Evolutionary conservation across 1,140 invertebrate species (phyloP), one percentile per base, ranked within the genome.

Genomic region (Oryzaephilus surinamensis): DNA sequence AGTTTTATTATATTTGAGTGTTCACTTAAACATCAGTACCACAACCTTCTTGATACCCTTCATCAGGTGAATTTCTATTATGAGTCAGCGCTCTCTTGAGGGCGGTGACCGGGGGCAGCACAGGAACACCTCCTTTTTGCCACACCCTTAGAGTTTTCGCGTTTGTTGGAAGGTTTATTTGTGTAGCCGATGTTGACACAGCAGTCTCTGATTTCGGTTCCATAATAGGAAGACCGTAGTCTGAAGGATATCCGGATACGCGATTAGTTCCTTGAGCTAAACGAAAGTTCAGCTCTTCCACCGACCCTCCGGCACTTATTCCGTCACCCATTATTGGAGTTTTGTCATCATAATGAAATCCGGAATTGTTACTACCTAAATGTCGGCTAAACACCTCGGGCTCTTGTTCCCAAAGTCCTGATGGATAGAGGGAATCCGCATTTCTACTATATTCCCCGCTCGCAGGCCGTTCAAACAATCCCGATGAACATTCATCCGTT

Each of bases 21-120:
- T 32, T 6, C 26, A 10, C 57, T 73, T 74, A 92, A 57, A 92
- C 88, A 63, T 92, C 87, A 13, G 87, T 91, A 26, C 85, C 87
- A 60, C 85, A 88, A 42, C 85, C 85, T 66, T 92, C 89, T 59
- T 90, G 87, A 54, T 89, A 92, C 11, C 86, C 84, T 61, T 92
- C 87, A 55, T 92, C 89, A 11, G 84, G 83, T 1, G 84, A 84
- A 60, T 84, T 87, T 52, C 84, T 73, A 43, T 78, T 84, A 47
- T 78, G 81, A 43, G 73, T 77, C 2, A 86, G 71, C 7, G 81
- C 84, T 32, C 83, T 77, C 57, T 87, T 89, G 15, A 77, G 70
- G 46, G 70, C 84, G 21, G 83, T 79, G 5, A 88, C 84, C 1
- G 84, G 83, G 1, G 84, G 84, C 47, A 87, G 63, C 6, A 87